Evolutionary conservation across 2,888 invertebrate genomes (phyloP), one percentile per base, ranked within the genome.

Genomic region (Lycia hirtaria): DNA sequence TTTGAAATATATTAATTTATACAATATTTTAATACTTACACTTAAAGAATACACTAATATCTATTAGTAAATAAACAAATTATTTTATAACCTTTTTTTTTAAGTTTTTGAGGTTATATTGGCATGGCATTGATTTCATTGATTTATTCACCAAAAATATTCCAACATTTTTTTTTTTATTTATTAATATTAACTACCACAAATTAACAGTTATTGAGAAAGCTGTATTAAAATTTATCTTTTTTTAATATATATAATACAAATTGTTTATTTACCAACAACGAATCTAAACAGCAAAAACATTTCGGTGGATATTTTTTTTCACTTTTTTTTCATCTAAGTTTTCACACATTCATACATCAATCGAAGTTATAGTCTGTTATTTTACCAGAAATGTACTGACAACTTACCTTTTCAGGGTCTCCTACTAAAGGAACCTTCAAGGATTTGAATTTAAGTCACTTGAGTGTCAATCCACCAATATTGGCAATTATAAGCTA

Each of bases 261-360:
- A 67, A 70, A 50, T 58, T 66, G 58, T 60, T 67, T 67, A 68
- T 64, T 66, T 61, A 67, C 67, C 56, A 64, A 64, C 28, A 62
- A 60, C 58, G 55, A 51, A 15, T 17, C 45, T 37, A 56, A 57
- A 49, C 43, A 22, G 41, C 62, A 59, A 66, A 68, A 68, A 61
- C 68, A 68, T 68, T 68, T 78, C 81, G 81, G 81, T 81, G 81
- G 81, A 75, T 40, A 68, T 64, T 71, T 69, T 74, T 69, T 69
- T 65, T 60, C 45, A 33, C 30, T 48, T 62, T 59, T 62, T 59
- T 69, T 52, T 59, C 60, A 56, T 57, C 7, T 24, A 44, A 10
- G 3, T 54, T 59, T 52, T 57, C 54, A 47, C 47, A 60, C 57
- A 41, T 59, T 51, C 57, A 59, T 51, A 41, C 41, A 17, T 9